phyloP scores from a whole-genome alignment of 2,888 invertebrate species.

The Drosophila glabriapex region DNA sequence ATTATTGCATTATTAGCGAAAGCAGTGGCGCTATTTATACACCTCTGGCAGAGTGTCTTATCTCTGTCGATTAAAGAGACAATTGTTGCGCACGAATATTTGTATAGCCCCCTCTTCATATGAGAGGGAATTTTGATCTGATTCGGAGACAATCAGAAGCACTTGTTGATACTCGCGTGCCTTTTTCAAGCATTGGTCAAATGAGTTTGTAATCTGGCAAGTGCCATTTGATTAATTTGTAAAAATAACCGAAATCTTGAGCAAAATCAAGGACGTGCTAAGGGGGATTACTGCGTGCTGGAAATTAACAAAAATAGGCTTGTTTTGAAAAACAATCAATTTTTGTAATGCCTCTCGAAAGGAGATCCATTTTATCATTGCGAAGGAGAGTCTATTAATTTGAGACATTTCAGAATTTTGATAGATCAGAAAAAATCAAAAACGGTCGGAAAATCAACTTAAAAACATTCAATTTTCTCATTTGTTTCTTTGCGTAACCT shows the following conservation, averaged over 20 bases:
- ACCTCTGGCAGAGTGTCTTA: constrained; percentile 41
- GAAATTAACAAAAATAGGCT: background rate
- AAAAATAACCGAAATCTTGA: constrained; percentile 7
- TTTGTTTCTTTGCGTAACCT: no score
- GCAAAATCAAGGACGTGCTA: background rate
- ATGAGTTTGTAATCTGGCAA: constrained; percentile 62
- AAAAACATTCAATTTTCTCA: no score
- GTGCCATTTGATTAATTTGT: constrained; percentile 71
- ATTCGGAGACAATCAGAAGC: constrained; percentile 57
- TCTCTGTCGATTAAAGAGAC: constrained; percentile 41
- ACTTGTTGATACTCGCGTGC: constrained; percentile 41
- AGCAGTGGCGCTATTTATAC: constrained; percentile 46
- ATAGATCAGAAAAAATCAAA: background rate
- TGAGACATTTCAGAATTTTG: background rate
- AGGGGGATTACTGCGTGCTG: background rate
- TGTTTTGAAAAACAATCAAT: background rate
- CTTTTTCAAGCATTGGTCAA: constrained; percentile 30
- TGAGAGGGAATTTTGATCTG: constrained; percentile 49
- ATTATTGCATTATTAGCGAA: constrained; percentile 18
- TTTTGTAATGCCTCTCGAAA: background rate
- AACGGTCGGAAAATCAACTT: no score
- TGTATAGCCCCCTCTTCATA: background rate
- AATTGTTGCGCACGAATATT: constrained; percentile 19
- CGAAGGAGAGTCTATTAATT: background rate
- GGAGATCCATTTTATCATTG: background rate